These are phyloP conservation scores for Tyto alba DNA, from an alignment of 2,113 vertebrate genomes.

Conservation along the genomic window DNA sequence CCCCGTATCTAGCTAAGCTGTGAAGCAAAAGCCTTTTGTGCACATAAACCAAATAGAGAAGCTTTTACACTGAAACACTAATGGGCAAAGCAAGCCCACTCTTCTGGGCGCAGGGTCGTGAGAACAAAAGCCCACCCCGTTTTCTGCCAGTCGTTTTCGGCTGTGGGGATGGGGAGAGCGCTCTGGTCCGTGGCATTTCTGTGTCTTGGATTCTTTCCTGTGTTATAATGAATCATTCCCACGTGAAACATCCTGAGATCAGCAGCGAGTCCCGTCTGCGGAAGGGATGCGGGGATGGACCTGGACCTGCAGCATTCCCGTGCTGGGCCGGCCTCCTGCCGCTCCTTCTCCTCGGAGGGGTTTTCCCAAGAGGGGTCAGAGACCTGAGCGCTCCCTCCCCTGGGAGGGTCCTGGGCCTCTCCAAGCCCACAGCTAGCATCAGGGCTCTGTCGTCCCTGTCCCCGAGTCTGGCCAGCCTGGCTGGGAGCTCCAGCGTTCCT, in stretches of 20 bases:
- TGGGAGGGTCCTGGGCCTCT: background rate
- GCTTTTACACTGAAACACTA: background rate
- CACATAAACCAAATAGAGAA: constrained; percentile 40
- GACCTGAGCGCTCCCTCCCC: background rate
- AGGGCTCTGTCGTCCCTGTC: background rate
- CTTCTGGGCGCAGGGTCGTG: background rate
- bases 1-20: background rate
- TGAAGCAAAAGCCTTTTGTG: constrained; percentile 51
- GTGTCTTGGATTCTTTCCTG: background rate
- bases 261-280: accelerated
- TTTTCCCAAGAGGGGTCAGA: background rate
- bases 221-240: accelerated
- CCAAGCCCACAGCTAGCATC: accelerated
- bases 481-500: background rate
- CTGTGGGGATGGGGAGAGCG: background rate
- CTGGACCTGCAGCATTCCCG: too few species aligned
- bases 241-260: accelerated
- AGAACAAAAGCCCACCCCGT: background rate
- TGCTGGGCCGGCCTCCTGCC: background rate
- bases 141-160: background rate
- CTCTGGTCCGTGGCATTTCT: background rate
- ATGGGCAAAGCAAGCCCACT: accelerated
- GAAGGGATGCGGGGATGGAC: background rate
- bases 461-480: accelerated
- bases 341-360: background rate